Evolutionary conservation across 2,797 vertebrate genomes (phyloP), one percentile per base, ranked within the genome.

Genomic region (Aselliscus stoliczkanus): DNA sequence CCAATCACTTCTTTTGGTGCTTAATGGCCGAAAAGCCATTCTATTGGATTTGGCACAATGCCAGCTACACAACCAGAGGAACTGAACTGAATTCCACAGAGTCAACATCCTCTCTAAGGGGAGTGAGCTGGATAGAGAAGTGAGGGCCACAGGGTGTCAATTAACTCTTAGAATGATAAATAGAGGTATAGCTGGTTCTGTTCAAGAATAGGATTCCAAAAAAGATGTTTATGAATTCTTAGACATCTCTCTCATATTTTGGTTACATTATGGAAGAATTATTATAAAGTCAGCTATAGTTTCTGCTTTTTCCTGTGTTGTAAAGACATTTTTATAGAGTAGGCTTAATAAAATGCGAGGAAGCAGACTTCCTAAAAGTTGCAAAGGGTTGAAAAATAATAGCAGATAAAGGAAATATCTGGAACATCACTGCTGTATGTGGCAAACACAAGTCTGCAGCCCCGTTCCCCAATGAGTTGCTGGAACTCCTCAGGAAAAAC

Each of bases 361-460:
- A 96, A 93, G 37, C 37, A 25, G 9, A 80, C n/a, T 69, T 90
- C 39, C 56, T 90, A 92, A 92, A 93, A 90, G 34, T 76, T 90
- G 31, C 64, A 93, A 87, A 84, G 34, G 31, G 83, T 31, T 89
- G n/a, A 88, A 94, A 91, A 90, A 50, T 64, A 92, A 62, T 29
- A 86, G 70, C 73, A 64, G 88, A 69, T 54, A 21, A 87, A 58
- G 10, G 15, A 82, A 56, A 34, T 60, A 83, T 73, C 75, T 76
- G 39, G 85, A 87, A 92, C 18, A 81, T 77, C n/a, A 93, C 44
- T 70, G 44, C 18, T 80, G n/a, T 44, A 69, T n/a, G n/a, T 85
- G 69, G 20, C 29, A 94, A 95, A 94, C 34, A 84, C 37, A 87
- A 47, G 29, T 85, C 81, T 72, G 37, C n/a, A 82, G 56, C 64